Base-by-base conservation (phyloP, 2,888 invertebrate species). In the Liopterus haemorrhoidalis region DNA sequence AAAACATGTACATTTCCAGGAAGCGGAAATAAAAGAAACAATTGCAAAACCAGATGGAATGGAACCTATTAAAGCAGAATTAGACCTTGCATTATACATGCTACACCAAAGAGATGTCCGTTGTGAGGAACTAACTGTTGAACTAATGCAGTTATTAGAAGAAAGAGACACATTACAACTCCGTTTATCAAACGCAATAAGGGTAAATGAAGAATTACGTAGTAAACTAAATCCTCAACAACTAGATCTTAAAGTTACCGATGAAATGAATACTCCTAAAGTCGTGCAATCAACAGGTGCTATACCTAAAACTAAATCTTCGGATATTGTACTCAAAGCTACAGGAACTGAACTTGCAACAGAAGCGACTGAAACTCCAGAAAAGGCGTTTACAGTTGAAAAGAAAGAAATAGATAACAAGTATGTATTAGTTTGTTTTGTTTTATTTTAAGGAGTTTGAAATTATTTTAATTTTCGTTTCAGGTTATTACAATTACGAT, bases 111-210 rank as follows among this genome's bases (percentile, higher is more conserved):
- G 89, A 51, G 90, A 91, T 55, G 84, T 90, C 46, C 75, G 87
- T 1, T 87, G 87, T 62, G 90, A 91, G 59, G 90, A 91, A 64
- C 71, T 92, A 47, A 89, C 89, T 0, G 75, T 85, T 58, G 91
- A 92, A 63, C 69, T 92, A 39, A 85, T 85, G 52, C 83, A 82
- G 64, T 68, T 92, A 32, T 66, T 91, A 33, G 89, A 90, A 64
- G 91, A 91, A 64, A 74, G 91, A 41, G 91, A 92, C 60, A 85
- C 85, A 0, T 66, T 92, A 40, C 91, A 91, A 58, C 66, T 91
- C 48, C 79, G 86, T 52, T 67, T 92, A 5, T 90, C 90, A 0
- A 86, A 87, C 59, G 82, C 87, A 6, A 71, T 91, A 43, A 74
- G 89, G 31, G 75, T 83, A 24, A 81, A 81, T 54, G 89, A 88